Evolutionary conservation across 1,140 invertebrate genomes (phyloP).

Genomic region (Pseudachorutes palmiensis): DNA sequence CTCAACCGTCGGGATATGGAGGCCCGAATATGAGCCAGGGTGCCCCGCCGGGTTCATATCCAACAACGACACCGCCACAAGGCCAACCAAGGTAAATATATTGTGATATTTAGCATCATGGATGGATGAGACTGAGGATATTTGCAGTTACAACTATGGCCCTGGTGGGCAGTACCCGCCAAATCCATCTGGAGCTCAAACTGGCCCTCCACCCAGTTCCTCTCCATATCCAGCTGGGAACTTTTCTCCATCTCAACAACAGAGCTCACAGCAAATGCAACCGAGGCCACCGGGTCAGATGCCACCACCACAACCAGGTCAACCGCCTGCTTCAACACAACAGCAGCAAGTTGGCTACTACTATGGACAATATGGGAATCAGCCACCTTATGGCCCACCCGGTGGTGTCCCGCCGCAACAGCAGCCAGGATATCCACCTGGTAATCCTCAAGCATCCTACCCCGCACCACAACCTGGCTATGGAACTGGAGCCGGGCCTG

Average conservation of each 20-base stretch:
- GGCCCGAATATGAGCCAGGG: conserved; percentile 20
- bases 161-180: conserved; percentile 25
- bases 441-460: neutral
- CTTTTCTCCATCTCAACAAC: conserved; percentile 20
- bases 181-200: conserved; percentile 17
- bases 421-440: neutral
- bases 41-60: conserved; percentile 17
- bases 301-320: conserved; percentile 27
- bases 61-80: neutral
- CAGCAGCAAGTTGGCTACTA: conserved; percentile 24
- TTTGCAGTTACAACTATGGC: conserved; percentile 21
- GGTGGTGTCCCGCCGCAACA: neutral
- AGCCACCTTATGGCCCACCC: neutral
- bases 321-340: conserved; percentile 29
- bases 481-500: neutral
- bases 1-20: conserved; percentile 20
- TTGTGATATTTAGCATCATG: neutral
- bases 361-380: neutral
- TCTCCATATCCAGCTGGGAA: conserved; percentile 17
- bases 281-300: conserved; percentile 20
- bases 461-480: neutral
- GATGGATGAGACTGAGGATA: neutral
- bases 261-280: conserved; percentile 14
- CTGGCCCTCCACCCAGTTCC: conserved; percentile 15
- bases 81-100: conserved; percentile 1